Evolutionary conservation across 2,113 vertebrate species (phyloP).

Genomic region (Ceyx margarethae): DNA sequence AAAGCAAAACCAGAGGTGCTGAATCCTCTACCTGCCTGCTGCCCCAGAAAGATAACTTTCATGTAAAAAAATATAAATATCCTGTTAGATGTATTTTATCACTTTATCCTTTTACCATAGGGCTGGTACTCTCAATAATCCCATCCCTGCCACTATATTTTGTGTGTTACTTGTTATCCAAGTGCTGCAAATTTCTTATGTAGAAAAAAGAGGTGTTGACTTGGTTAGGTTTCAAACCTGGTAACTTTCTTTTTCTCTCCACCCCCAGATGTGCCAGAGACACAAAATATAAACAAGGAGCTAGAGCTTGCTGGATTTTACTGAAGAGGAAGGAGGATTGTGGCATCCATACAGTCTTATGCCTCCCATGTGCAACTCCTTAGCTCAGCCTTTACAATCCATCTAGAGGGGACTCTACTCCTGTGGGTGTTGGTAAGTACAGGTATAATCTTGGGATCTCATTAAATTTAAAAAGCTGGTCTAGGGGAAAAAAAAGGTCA

Average conservation of each 20-base stretch:
- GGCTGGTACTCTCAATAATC: not conserved
- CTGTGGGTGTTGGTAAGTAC: not conserved
- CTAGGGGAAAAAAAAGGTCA: not conserved
- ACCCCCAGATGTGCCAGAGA: not conserved
- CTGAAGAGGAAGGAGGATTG: not conserved
- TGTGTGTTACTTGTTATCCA: not conserved
- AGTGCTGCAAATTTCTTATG: not conserved
- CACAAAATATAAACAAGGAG: not conserved
- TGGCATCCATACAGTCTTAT: accelerated
- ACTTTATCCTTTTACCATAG: not conserved
- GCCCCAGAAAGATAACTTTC: not conserved
- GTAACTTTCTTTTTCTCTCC: not conserved
- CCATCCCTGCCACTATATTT: not conserved
- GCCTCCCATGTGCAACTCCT: not conserved
- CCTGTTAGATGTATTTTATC: too few relatives aligned
- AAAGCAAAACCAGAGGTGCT: not conserved
- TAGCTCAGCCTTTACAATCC: not conserved
- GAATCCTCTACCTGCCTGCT: not conserved
- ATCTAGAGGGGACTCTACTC: not conserved
- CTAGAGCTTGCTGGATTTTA: not conserved
- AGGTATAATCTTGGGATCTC: not conserved
- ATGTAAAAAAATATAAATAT: too few relatives aligned
- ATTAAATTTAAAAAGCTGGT: conserved; percentile 28
- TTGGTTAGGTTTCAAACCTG: not conserved
- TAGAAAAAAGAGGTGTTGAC: not conserved